These are phyloP conservation scores for Philonicus albiceps DNA, from an alignment of 2,888 invertebrate genomes.

Conservation along the genomic window DNA sequence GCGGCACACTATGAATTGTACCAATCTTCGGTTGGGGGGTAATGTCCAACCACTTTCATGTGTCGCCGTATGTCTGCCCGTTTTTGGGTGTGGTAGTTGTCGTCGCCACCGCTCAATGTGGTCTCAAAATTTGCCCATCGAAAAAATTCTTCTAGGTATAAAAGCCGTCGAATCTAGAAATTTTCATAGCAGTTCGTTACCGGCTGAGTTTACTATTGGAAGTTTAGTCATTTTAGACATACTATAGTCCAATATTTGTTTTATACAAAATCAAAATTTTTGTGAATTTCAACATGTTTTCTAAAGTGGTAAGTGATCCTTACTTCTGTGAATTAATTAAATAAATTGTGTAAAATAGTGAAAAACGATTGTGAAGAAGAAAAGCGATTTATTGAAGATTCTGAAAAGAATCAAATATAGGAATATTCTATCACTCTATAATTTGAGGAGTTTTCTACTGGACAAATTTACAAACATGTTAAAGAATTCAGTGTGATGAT, in stretches of 20 bases:
- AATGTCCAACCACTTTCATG: conserved; percentile 36
- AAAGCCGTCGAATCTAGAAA: conserved; percentile 56
- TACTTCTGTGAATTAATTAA: background rate
- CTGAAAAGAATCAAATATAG: background rate
- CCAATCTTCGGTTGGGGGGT: conserved; percentile 6
- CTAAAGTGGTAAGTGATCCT: conserved; percentile 61
- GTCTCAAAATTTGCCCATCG: conserved; percentile 7
- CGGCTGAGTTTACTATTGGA: conserved; percentile 63
- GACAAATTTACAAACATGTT: background rate
- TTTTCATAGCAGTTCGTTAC: conserved; percentile 59
- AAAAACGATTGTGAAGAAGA: background rate
- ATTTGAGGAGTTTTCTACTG: background rate
- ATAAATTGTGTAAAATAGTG: background rate
- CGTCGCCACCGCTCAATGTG: background rate
- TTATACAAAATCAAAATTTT: background rate
- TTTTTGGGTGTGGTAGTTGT: conserved; percentile 40
- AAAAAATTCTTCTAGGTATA: conserved; percentile 55
- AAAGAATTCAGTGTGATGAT: too few species aligned
- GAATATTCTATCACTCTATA: background rate
- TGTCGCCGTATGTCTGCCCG: background rate
- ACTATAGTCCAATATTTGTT: conserved; percentile 59
- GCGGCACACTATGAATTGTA: conserved; percentile 1
- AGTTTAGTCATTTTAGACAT: conserved; percentile 58
- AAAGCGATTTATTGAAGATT: background rate
- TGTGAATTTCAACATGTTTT: conserved; percentile 57